Evolutionary conservation across 2,797 vertebrate species (phyloP), one percentile per base, ranked within the genome.

Genomic region (Labeo calbasu): DNA sequence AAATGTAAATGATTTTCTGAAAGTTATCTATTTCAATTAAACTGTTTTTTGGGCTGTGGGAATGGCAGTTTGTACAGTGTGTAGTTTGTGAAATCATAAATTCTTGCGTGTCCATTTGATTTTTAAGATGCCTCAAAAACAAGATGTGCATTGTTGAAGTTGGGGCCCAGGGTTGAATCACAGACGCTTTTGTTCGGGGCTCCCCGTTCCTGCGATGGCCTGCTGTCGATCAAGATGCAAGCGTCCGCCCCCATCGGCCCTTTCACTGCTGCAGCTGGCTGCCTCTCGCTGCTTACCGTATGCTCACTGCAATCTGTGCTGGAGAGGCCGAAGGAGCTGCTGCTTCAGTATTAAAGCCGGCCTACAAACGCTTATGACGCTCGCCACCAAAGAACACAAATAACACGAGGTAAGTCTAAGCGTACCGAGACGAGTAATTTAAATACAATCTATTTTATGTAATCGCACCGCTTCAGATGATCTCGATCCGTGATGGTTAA

Each of bases 181-280:
- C 17, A 85, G 81, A 78, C 76, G 71, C 84, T 88, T 89, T 88
- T 89, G 88, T 89, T 90, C 25, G 80, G 55, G 69, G 53, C 69
- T 84, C 86, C 75, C 84, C 48, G 79, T 85, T 88, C 78, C 81
- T 76, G 82, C 82, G 77, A 81, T 75, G 87, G 80, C 75, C 89
- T 86, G 86, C 85, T 90, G 90, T 90, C 90, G 79, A 86, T 88
- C 88, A 89, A 88, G 80, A 86, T 53, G 78, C 66, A 81, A 63
- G 89, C 77, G 84, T 88, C 90, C 90, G 88, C 90, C 89, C 90
- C 87, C 89, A 83, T 88, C 88, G 83, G 85, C 87, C 87, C 88
- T 89, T 86, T 79, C 86, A 81, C 84, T 88, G 86, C 86, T 55
- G 87, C 89, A 89, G 88, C 88, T 88, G 89, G 85, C 87, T 79